Base-by-base conservation (phyloP, 2,113 vertebrate genomes). In the Microtus oregoni region DNA sequence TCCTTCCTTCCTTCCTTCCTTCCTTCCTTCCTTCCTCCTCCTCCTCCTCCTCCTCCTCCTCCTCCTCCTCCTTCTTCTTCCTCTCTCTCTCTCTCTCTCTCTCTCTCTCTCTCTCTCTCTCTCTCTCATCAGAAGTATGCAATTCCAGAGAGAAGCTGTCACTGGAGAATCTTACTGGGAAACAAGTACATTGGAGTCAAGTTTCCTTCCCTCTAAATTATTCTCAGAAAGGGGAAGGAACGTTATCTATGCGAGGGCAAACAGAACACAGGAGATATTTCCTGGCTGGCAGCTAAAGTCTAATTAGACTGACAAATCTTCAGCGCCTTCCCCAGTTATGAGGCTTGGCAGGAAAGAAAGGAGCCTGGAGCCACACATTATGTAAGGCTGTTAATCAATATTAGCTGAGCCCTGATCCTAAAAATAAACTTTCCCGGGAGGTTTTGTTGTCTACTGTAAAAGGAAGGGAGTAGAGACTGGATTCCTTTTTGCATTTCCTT, bases 281-380 rank as follows among this genome's bases (percentile, higher is more conserved):
- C 96, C 98, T 97, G 96, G 95, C 97, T 98, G 98, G 98, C 97
- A 98, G 92, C 88, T 76, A 87, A 98, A 98, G 96, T 98, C 98
- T 98, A 98, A 98, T 98, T 98, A 98, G 98, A 98, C 97, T 98
- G 98, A 98, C 98, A 98, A 98, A 98, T 98, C 97, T 97, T 98
- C 98, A 92, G 93, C 73, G 93, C 96, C 94, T 95, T 97, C 96
- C 92, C 98, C 96, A 95, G 98, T 97, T 98, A 97, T 94, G 97
- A 98, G 95, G 86, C 73, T 96, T 94, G 91, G 95, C 96, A 98
- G 97, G 97, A 97, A 98, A 97, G 86, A 82, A 98, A 97, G 91
- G 90, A 95, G 96, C 98, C 96, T 22, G 93, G 47, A 98, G 97
- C 95, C 90, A 7, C 94, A 96, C 0, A 44, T 98, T 98, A 97